Evolutionary conservation across 2,888 invertebrate genomes (phyloP).

Genomic region (Leptopterna dolabrata): DNA sequence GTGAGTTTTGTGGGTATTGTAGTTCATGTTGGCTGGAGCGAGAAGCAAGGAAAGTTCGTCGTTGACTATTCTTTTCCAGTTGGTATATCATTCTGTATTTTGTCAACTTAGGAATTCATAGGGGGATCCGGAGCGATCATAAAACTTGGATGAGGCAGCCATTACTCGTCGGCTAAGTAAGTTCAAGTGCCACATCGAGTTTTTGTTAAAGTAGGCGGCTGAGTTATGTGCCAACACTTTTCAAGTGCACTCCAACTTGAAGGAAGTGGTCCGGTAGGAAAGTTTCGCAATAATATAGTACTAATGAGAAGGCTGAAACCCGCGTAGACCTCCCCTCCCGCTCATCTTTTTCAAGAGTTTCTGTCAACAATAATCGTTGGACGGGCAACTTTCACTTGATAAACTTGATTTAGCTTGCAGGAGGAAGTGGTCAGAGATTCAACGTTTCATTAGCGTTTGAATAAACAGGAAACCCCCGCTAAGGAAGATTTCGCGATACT

Average conservation of each 20-base stretch:
- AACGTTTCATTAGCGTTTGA: constrained; percentile 2
- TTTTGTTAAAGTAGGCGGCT: constrained; percentile 18
- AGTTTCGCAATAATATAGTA: constrained; percentile 35
- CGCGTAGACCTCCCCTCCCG: background rate
- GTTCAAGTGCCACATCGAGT: constrained; percentile 31
- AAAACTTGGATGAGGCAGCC: constrained; percentile 9
- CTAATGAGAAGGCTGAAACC: constrained; percentile 21
- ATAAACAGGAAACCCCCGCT: background rate
- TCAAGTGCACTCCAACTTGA: constrained; percentile 37
- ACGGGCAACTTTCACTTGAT: background rate
- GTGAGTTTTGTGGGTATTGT: too few relatives aligned
- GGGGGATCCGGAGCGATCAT: background rate
- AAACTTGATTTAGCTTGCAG: background rate
- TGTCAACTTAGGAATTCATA: background rate
- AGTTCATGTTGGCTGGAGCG: too few relatives aligned
- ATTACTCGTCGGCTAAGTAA: constrained; percentile 23
- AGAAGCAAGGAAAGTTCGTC: too few relatives aligned
- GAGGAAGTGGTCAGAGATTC: background rate
- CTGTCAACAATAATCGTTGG: background rate
- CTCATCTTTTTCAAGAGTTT: background rate
- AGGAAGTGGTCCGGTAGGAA: constrained; percentile 35
- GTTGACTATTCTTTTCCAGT: too few relatives aligned
- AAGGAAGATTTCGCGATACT: background rate
- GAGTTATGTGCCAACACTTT: constrained; percentile 35
- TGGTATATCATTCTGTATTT: background rate